Base-by-base conservation (phyloP, 2,888 invertebrate species). In the Agriopis leucophaearia region DNA sequence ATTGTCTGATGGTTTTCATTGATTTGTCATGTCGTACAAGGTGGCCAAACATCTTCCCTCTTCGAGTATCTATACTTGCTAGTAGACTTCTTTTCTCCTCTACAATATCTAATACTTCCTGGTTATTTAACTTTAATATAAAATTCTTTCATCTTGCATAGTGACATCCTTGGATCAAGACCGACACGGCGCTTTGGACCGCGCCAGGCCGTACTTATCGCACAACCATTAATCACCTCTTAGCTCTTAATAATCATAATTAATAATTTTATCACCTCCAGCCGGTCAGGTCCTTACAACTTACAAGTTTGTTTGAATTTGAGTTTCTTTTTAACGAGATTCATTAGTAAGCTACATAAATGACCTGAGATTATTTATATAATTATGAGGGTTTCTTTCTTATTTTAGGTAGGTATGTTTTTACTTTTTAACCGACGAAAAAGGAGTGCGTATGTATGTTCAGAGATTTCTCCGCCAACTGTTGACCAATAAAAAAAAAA, bases 261-360 rank as follows among this genome's bases (percentile, higher is more conserved):
- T 91, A 90, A 89, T 91, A 89, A 89, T 87, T 88, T 90, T 91
- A 91, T 90, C 90, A 91, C 89, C 88, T 88, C 66, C 50, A 68
- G 56, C 51, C 64, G 64, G 63, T 38, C 67, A 63, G 48, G 15
- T 68, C 67, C 67, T 67, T 63, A 67, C 38, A 67, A 62, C 60
- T 61, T 51, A 56, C 52, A 47, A 50, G 52, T 48, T 13, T 52
- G 47, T 63, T 55, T 63, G 54, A 63, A 67, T 63, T 42, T 16
- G 18, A 36, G 44, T 61, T 52, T 57, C 56, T 40, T 64, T 51
- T 57, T 63, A 63, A 66, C 59, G 57, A 50, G 56, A 54, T 18
- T 63, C 67, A 67, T 67, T 67, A 67, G 63, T 59, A 48, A 62
- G 52, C 13, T 42, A 55, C 27, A 8, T 27, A 42, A 27, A 55